A percentile compares a stretch with the other conserved stretches of the same genome.
Conservation (phyloP, 1,140 invertebrate species). For the Riptortus pedestris region DNA sequence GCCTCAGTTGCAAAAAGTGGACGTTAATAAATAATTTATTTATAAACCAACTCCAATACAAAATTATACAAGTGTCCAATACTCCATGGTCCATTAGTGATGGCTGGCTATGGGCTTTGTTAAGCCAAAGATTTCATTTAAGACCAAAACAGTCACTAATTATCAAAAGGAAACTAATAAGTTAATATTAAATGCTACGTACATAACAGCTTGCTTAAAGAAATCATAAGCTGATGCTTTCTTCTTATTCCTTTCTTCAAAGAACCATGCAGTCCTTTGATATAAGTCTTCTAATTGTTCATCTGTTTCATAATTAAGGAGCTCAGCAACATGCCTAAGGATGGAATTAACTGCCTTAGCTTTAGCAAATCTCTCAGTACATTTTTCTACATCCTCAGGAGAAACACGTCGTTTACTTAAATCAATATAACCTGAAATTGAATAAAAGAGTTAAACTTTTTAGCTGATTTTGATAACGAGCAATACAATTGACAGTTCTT, state of each 20-base stretch:
- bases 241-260: conserved; percentile 96
- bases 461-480: not conserved
- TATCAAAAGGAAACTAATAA: no score
- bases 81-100: no score
- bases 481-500: no score
- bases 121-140: no score
- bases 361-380: conserved; percentile 96
- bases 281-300: conserved; percentile 92
- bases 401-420: conserved; percentile 97
- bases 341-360: conserved; percentile 93
- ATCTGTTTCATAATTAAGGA: conserved; percentile 81
- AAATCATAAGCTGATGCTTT: conserved; percentile 92
- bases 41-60: no score
- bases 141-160: no score
- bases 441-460: not conserved
- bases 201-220: conserved; percentile 96
- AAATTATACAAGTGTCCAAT: no score
- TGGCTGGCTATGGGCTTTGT: no score
- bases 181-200: no score
- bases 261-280: conserved; percentile 96
- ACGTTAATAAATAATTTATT: no score
- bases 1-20: no score
- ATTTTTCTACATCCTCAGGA: conserved; percentile 93
- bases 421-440: conserved; percentile 88
- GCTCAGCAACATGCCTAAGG: conserved; percentile 89